A percentile compares a stretch with the other conserved stretches of the same genome.
Conservation (phyloP, 2,888 invertebrate genomes). For the Calameuta pallipes region DNA sequence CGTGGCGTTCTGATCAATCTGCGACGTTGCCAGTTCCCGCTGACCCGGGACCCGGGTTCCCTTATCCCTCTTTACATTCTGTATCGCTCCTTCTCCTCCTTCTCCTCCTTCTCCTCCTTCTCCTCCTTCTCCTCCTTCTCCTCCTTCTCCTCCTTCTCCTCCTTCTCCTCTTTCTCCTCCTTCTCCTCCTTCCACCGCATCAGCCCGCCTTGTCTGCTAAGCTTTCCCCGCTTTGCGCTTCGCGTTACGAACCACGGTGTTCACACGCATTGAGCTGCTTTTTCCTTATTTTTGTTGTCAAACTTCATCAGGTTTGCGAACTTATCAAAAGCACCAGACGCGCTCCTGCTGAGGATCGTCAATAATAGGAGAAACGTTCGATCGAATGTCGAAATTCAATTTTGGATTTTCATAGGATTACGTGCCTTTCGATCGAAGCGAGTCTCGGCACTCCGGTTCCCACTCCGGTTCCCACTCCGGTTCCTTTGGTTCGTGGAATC, state of each 20-base stretch:
- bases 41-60: slow-evolving; percentile 33
- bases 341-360: background rate
- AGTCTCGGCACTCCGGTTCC: background rate
- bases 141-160: no score
- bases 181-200: background rate
- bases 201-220: background rate
- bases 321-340: background rate
- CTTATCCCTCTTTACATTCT: background rate
- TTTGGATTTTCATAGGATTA: background rate
- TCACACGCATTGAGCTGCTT: background rate
- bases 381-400: background rate
- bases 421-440: background rate
- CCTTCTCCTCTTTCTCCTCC: no score
- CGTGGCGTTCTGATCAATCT: slow-evolving; percentile 64
- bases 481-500: background rate
- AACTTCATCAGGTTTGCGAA: background rate
- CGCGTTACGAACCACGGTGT: background rate
- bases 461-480: background rate
- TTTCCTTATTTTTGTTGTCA: background rate
- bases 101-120: no score
- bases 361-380: background rate
- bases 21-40: slow-evolving; percentile 55
- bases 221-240: background rate
- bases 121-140: no score
- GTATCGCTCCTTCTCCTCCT: background rate